Percentiles rank a stretch among this genome's conserved stretches.
Conservation (phyloP, 2,797 vertebrate species). For the Cygnus olor region DNA sequence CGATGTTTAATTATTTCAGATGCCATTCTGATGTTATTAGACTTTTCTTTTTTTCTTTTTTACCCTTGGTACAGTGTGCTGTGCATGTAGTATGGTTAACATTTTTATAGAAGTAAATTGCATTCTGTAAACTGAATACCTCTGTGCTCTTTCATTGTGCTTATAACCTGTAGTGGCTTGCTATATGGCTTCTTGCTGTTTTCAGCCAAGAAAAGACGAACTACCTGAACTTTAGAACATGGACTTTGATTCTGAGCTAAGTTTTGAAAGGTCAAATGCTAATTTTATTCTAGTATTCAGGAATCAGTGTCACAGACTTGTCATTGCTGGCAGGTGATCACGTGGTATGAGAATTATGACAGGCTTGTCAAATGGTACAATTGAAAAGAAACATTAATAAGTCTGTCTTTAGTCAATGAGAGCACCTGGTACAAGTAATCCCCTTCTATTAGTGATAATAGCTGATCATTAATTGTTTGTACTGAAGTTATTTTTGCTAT, state of each 20-base stretch:
- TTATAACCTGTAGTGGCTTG: not conserved
- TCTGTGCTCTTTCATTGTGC: not conserved
- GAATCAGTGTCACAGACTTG: slow-evolving; percentile 31
- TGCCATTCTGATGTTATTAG: not conserved
- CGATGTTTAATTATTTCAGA: not conserved
- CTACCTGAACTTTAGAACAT: not conserved
- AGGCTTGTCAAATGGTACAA: slow-evolving; percentile 6
- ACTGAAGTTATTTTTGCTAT: not conserved
- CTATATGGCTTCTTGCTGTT: not conserved
- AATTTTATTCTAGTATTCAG: slow-evolving; percentile 24
- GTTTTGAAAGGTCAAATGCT: slow-evolving; percentile 38
- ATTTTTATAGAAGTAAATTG: not conserved
- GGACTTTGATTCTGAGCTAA: not conserved
- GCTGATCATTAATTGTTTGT: not conserved
- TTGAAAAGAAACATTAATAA: slow-evolving; percentile 37
- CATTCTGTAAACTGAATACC: not conserved
- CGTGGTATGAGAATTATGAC: not conserved
- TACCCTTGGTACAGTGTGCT: not conserved
- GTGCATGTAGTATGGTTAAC: not conserved
- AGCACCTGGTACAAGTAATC: not conserved
- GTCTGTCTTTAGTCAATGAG: not conserved
- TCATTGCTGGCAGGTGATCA: slow-evolving; percentile 34
- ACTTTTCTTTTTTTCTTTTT: too few relatives aligned
- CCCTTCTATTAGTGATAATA: not conserved
- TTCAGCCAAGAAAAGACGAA: not conserved